Percentiles rank a stretch among this genome's conserved stretches.
phyloP scores from a whole-genome alignment of 1,140 invertebrate species.

The Saccostrea cuccullata region DNA sequence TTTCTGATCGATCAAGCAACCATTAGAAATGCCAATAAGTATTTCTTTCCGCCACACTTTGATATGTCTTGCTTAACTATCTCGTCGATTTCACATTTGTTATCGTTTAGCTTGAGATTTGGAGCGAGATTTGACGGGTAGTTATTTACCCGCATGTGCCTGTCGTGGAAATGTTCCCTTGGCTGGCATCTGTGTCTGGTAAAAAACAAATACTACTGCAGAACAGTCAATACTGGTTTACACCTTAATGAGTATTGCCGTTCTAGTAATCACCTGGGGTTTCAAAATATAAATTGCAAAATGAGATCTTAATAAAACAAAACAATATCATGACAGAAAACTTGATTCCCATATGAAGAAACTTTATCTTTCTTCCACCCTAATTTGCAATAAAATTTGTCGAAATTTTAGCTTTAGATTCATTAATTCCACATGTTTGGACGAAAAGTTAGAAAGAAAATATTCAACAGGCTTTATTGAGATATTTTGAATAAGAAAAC shows the following conservation, averaged over 20 bases:
- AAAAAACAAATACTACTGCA: conserved; percentile 20
- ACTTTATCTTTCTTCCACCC: neutral
- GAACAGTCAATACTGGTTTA: conserved; percentile 24
- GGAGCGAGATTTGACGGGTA: conserved; percentile 21
- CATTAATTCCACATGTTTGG: neutral
- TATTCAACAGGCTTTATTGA: neutral
- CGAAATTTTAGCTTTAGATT: conserved; percentile 22
- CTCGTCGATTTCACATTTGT: conserved; percentile 23
- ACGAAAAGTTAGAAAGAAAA: neutral
- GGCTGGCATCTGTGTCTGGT: conserved; percentile 7
- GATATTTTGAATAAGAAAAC: conserved; percentile 11
- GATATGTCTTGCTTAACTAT: conserved; percentile 8
- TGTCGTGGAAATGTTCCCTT: conserved; percentile 30
- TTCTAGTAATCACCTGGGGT: conserved; percentile 22
- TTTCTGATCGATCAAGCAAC: neutral
- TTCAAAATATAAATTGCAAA: conserved; percentile 22
- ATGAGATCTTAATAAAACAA: conserved; percentile 21
- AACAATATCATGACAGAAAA: conserved; percentile 15
- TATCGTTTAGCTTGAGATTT: conserved; percentile 20
- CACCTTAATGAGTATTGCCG: conserved; percentile 26
- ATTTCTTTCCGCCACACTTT: conserved; percentile 15
- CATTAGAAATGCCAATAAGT: conserved; percentile 33
- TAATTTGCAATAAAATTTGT: conserved; percentile 22
- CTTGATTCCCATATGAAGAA: conserved; percentile 28
- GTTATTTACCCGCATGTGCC: conserved; percentile 32